These are phyloP conservation scores for Resseliella maxima DNA, from an alignment of 2,888 invertebrate species.

Conservation along the genomic window DNA sequence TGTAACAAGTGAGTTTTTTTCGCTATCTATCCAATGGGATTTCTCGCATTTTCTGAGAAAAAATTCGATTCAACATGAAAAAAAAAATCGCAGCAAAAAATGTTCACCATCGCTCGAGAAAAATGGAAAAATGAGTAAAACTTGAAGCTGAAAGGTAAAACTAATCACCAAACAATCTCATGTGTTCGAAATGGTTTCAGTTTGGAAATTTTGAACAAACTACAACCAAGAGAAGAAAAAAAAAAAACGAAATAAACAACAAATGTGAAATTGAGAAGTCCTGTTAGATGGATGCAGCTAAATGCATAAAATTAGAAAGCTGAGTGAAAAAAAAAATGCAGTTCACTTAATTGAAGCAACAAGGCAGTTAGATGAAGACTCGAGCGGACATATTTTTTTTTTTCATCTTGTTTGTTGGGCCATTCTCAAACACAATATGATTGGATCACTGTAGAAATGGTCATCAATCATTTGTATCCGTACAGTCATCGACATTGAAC, in stretches of 20 bases:
- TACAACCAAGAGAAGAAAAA: too few relatives aligned
- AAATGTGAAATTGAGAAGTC: conserved; percentile 45
- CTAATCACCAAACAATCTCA: conserved; percentile 15
- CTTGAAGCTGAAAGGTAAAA: conserved; percentile 13
- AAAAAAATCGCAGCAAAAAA: neutral
- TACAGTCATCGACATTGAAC: conserved; percentile 51
- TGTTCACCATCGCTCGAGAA: neutral
- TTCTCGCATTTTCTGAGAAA: neutral
- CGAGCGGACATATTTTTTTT: neutral
- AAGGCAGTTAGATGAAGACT: conserved; percentile 30
- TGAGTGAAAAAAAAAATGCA: neutral
- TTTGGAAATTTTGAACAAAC: neutral
- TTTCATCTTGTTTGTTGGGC: too few relatives aligned
- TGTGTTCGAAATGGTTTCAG: neutral
- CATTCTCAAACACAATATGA: neutral
- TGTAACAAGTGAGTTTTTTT: neutral
- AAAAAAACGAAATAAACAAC: neutral
- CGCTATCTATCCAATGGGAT: neutral
- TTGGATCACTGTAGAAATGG: conserved; percentile 20
- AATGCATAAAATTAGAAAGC: neutral
- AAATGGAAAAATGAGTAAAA: neutral
- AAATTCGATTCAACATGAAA: neutral
- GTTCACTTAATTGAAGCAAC: conserved; percentile 39
- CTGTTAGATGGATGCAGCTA: neutral
- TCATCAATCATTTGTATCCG: conserved; percentile 31